A percentile compares a stretch with the other conserved stretches of the same genome.
phyloP scores from a whole-genome alignment of 2,113 vertebrate species.

The Anser brachyrhynchus region DNA sequence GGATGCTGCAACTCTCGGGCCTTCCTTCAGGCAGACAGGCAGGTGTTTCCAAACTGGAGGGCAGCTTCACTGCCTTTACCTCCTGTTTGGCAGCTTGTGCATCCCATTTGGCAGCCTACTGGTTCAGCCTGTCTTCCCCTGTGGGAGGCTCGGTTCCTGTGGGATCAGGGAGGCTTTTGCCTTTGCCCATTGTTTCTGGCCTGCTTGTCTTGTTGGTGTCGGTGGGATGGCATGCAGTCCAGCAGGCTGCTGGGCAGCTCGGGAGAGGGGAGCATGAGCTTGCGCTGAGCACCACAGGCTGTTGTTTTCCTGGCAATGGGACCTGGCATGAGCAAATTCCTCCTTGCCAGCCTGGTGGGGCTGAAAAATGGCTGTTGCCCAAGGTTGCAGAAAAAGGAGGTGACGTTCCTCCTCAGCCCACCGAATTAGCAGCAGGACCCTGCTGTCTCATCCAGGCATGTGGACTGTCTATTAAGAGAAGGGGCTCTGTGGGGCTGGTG shows the following conservation, averaged over 20 bases:
- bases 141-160: not conserved
- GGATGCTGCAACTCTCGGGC: rapidly evolving
- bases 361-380: not conserved
- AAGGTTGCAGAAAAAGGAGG: not conserved
- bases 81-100: not conserved
- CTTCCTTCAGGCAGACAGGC: not conserved
- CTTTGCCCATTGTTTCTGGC: not conserved
- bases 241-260: not conserved
- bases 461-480: not conserved
- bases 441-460: not conserved
- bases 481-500: not conserved
- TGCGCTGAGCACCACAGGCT: rapidly evolving
- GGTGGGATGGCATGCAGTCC: not conserved
- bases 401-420: not conserved
- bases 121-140: not conserved
- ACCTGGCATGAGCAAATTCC: not conserved
- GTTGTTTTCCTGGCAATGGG: not conserved
- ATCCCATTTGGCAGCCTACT: not conserved
- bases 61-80: not conserved
- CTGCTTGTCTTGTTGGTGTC: not conserved
- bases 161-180: not conserved
- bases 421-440: not conserved
- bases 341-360: not conserved
- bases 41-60: not conserved
- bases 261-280: not conserved